Evolutionary conservation across 2,797 vertebrate species (phyloP).

Genomic region (Sandelia bainsii): DNA sequence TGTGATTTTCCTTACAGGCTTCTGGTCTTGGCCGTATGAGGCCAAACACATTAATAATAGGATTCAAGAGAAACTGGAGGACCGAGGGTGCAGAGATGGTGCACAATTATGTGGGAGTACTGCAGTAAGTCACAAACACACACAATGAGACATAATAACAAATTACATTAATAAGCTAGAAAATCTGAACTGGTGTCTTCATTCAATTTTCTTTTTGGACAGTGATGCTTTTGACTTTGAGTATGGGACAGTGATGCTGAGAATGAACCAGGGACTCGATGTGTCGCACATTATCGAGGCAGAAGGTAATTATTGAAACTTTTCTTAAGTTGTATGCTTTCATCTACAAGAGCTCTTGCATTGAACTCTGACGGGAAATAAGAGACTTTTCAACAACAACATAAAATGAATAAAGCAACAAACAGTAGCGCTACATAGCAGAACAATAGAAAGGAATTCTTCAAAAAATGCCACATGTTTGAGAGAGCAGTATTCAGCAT

Average conservation of each 20-base stretch:
- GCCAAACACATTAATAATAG: slow-evolving; percentile 94
- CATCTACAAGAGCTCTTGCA: background rate
- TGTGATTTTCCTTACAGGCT: slow-evolving; percentile 79
- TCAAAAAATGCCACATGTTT: background rate
- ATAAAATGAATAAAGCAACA: background rate
- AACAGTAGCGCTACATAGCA: background rate
- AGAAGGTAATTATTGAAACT: slow-evolving; percentile 85
- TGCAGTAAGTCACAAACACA: slow-evolving; percentile 90
- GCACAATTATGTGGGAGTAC: slow-evolving; percentile 92
- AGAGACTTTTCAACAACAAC: background rate
- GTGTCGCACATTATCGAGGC: slow-evolving; percentile 91
- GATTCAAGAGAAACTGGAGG: slow-evolving; percentile 96
- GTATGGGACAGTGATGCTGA: slow-evolving; percentile 89
- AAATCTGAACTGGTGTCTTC: slow-evolving; percentile 8
- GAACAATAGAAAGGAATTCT: background rate
- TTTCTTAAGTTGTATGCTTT: background rate
- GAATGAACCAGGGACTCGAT: slow-evolving; percentile 93
- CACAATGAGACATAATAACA: background rate
- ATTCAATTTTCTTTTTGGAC: slow-evolving; percentile 33
- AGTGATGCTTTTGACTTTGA: slow-evolving; percentile 98
- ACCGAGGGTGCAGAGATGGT: slow-evolving; percentile 79
- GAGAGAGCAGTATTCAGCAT: background rate
- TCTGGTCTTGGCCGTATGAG: slow-evolving; percentile 95
- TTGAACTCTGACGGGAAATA: slow-evolving; percentile 1
- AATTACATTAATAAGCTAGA: background rate